A percentile compares a stretch with the other conserved stretches of the same genome.
These are phyloP conservation scores for Drosophila eohydei DNA, from an alignment of 2,888 invertebrate species.

Conservation along the genomic window DNA sequence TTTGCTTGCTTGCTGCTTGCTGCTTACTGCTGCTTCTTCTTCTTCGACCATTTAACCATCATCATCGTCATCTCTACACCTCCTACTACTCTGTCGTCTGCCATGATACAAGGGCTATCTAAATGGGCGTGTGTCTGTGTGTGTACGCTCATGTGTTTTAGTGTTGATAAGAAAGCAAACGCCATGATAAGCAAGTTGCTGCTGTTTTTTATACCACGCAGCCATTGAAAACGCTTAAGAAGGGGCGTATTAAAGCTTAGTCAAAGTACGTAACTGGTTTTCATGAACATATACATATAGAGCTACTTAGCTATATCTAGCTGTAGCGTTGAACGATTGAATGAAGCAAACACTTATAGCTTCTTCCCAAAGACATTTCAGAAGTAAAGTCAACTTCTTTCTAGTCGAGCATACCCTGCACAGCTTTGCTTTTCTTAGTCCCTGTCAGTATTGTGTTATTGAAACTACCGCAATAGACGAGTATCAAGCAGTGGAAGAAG, in stretches of 20 bases:
- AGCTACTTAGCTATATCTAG: too few species aligned
- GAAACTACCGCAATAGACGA: conserved; percentile 50
- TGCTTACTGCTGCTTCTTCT: not conserved
- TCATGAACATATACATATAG: too few species aligned
- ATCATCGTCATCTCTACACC: conserved; percentile 44
- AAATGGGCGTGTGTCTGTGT: conserved; percentile 10
- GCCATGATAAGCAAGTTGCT: conserved; percentile 54
- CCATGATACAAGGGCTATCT: conserved; percentile 58
- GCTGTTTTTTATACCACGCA: conserved; percentile 31
- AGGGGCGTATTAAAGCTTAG: not conserved
- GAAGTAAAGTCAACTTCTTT: not conserved
- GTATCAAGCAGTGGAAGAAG: conserved; percentile 22
- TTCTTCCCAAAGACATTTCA: not conserved
- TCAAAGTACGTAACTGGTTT: not conserved
- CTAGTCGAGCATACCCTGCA: not conserved
- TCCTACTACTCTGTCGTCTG: conserved; percentile 40
- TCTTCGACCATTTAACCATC: conserved; percentile 35
- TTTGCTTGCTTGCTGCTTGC: conserved; percentile 21
- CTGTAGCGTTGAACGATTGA: not conserved
- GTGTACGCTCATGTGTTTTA: conserved; percentile 40
- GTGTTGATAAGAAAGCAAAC: conserved; percentile 62
- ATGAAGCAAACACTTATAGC: not conserved
- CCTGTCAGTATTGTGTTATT: conserved; percentile 44
- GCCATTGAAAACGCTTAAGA: not conserved
- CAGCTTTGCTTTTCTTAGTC: conserved; percentile 15